Evolutionary conservation across 2,888 invertebrate species (phyloP), one percentile per base, ranked within the genome.

Genomic region (Gnatocerus cornutus): DNA sequence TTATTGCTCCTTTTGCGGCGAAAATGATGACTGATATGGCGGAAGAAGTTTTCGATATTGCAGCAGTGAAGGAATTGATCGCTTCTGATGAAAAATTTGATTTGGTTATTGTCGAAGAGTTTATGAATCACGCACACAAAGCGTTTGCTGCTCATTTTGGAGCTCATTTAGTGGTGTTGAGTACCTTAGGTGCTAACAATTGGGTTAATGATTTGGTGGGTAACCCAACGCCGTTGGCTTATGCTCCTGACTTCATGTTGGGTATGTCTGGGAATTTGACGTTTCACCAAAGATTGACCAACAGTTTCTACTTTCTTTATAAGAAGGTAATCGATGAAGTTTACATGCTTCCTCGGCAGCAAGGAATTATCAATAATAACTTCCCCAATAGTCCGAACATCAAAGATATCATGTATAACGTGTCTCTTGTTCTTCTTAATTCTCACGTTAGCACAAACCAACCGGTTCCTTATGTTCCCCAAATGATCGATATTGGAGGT

Each of bases 401-500:
- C 1, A 21, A 75, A 41, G 76, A 79, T 12, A 27, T 79, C 8
- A 64, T 78, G 2, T 73, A 78, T 48, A 80, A 80, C 56, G 71
- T 73, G 0, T 78, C 80, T 0, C 62, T 83, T 55, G 69, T 81
- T 0, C 59, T 83, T 8, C 9, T 79, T 7, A 83, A 83, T 68
- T 79, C 81, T 0, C 89, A 90, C 76, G 86, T 85, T 46, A 87
- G 87, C 78, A 85, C 87, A 68, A 86, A 86, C 52, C 72, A 81
- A 4, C 84, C 88, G 0, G 79, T 83, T 5, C 88, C 89, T 0
- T 83, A 86, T 41, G 83, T 88, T 1, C 89, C 89, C 89, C 76
- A 88, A 75, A 83, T 88, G 69, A 80, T 89, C 1, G 88, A 89
- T 76, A 84, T 89, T 50, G 90, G 89, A 9, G 89, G 89, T 30